Percentiles rank a stretch among this genome's conserved stretches.
phyloP scores from a whole-genome alignment of 2,113 vertebrate genomes.

The Maylandia zebra region DNA sequence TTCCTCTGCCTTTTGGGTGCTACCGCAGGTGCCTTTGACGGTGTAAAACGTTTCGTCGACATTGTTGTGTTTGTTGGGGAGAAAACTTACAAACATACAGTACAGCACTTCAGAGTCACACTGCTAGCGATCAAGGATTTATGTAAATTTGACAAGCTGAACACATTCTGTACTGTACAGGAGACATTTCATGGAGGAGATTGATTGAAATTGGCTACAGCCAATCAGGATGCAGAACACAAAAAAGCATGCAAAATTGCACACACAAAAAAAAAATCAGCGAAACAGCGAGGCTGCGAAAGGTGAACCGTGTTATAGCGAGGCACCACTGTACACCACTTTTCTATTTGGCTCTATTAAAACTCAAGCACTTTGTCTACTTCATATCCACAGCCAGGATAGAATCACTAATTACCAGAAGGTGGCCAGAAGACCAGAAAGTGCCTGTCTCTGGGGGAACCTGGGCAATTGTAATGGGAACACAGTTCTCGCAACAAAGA shows the following conservation, averaged over 20 bases:
- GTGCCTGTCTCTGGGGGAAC: not conserved
- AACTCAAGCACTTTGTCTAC: not conserved
- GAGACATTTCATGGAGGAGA: fast-evolving
- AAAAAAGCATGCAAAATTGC: not conserved
- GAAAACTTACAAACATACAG: not conserved
- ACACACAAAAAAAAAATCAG: fast-evolving
- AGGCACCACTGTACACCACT: not conserved
- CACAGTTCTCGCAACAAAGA: not conserved
- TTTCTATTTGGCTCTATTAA: not conserved
- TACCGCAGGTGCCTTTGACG: not conserved
- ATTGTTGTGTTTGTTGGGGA: not conserved
- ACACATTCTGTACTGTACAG: fast-evolving
- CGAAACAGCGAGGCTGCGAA: fast-evolving
- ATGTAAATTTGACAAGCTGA: not conserved
- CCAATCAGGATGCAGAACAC: fast-evolving
- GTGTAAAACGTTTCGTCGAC: fast-evolving
- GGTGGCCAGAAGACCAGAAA: not conserved
- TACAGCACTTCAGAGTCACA: not conserved
- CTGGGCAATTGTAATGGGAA: not conserved
- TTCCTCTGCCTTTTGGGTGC: not conserved
- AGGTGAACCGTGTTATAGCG: fast-evolving
- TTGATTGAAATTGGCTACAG: not conserved
- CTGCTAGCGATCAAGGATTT: not conserved
- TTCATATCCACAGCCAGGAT: not conserved
- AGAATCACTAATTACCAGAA: not conserved